Percentiles rank a stretch among this genome's conserved stretches.
Conservation (phyloP, 2,888 invertebrate species). For the Leptinotarsa peninsularis region DNA sequence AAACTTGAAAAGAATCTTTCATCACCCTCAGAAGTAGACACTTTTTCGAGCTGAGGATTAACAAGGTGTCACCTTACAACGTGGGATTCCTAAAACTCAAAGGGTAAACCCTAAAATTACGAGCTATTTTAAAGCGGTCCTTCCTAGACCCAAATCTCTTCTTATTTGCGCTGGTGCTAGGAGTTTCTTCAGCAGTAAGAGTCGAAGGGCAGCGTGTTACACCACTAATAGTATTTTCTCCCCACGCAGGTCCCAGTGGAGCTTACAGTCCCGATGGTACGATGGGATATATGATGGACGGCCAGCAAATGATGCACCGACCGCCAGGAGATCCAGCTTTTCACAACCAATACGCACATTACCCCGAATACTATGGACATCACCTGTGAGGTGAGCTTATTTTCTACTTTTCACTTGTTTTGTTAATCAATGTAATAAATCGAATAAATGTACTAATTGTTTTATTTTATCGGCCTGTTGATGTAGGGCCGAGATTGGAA, state of each 20-base stretch:
- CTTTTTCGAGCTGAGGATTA: too few species aligned
- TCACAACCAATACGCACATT: constrained; percentile 94
- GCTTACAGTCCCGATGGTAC: constrained; percentile 96
- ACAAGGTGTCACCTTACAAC: too few species aligned
- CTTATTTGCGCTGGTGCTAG: constrained; percentile 35
- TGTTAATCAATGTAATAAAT: background rate
- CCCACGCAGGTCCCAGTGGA: constrained; percentile 94
- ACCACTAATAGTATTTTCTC: constrained; percentile 84
- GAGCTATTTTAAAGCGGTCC: too few species aligned
- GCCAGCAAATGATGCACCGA: constrained; percentile 97
- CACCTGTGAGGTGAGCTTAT: constrained; percentile 77
- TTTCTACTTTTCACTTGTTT: background rate
- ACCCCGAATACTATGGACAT: constrained; percentile 93
- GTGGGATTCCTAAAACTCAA: too few species aligned
- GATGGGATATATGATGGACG: constrained; percentile 98
- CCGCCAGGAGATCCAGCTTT: constrained; percentile 93
- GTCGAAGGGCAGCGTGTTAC: constrained; percentile 70
- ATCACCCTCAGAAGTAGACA: too few species aligned
- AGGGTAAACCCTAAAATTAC: too few species aligned
- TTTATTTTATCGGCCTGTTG: background rate
- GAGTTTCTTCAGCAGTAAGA: constrained; percentile 43
- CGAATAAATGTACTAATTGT: background rate
- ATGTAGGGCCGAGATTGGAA: background rate
- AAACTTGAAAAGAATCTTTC: too few species aligned
- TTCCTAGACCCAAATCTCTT: too few species aligned